Evolutionary conservation across 2,113 vertebrate species (phyloP).

Genomic region (Bolborhynchus lineola): DNA sequence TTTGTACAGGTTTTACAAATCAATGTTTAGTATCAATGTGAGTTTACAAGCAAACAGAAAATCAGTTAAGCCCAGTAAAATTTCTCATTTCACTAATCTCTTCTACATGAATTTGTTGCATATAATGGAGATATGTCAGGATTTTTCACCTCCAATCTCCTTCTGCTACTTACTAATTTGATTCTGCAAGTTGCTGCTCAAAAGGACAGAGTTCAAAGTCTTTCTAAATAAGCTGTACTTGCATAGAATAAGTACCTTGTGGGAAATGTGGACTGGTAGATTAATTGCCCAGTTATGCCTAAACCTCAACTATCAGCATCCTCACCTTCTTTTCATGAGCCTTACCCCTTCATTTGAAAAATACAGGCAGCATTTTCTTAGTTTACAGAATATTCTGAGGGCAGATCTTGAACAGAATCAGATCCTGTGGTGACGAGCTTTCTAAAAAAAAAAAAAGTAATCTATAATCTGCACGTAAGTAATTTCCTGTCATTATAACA

Average conservation of each 20-base stretch:
- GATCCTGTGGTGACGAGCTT: background rate
- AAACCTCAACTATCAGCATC: background rate
- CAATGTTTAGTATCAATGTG: background rate
- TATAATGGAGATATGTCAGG: background rate
- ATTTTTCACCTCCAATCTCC: background rate
- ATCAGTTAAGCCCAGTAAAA: background rate
- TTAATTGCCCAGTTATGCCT: background rate
- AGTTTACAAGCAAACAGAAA: background rate
- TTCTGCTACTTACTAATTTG: background rate
- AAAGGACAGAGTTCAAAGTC: background rate
- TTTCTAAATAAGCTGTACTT: background rate
- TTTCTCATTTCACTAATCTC: background rate
- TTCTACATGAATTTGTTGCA: background rate
- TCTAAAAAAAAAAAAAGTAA: background rate
- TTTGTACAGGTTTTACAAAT: background rate
- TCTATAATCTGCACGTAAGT: background rate
- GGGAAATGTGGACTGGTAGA: background rate
- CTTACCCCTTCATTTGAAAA: background rate
- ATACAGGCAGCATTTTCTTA: background rate
- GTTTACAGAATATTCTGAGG: background rate
- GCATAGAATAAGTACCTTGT: background rate
- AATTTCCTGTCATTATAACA: background rate
- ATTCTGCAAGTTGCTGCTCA: background rate
- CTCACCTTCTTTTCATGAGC: background rate
- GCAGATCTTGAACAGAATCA: background rate